A percentile compares a stretch with the other conserved stretches of the same genome.
These are phyloP conservation scores for Pampus argenteus DNA, from an alignment of 2,797 vertebrate genomes.

Conservation along the genomic window DNA sequence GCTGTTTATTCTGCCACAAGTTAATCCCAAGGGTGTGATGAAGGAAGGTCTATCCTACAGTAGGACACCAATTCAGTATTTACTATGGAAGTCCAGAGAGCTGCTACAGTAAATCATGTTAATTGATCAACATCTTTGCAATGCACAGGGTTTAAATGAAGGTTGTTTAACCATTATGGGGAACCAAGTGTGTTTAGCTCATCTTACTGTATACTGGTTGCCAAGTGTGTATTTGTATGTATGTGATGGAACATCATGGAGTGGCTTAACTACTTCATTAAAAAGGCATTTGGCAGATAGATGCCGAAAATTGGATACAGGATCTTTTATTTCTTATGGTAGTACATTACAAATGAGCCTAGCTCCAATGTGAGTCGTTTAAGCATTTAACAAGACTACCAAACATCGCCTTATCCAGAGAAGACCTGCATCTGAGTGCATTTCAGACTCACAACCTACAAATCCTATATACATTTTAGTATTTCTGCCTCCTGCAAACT, in stretches of 20 bases:
- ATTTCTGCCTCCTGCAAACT: constrained; percentile 10
- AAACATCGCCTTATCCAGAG: constrained; percentile 28
- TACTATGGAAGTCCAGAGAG: constrained; percentile 65
- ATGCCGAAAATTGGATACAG: constrained; percentile 63
- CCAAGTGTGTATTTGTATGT: constrained; percentile 74
- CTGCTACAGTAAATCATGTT: constrained; percentile 77
- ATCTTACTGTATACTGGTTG: constrained; percentile 61
- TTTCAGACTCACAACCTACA: constrained; percentile 15
- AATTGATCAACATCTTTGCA: constrained; percentile 78
- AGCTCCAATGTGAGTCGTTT: constrained; percentile 46
- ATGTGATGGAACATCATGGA: constrained; percentile 61
- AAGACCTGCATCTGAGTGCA: constrained; percentile 7
- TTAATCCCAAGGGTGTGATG: constrained; percentile 81
- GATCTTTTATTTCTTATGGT: constrained; percentile 63
- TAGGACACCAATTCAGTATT: constrained; percentile 77
- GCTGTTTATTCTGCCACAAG: constrained; percentile 84
- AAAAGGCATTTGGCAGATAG: constrained; percentile 81
- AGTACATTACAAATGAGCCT: constrained; percentile 59
- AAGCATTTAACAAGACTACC: constrained; percentile 41
- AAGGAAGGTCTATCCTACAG: constrained; percentile 80
- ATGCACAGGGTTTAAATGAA: constrained; percentile 79
- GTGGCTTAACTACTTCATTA: constrained; percentile 81
- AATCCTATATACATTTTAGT: constrained; percentile 18
- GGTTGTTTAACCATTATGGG: constrained; percentile 79
- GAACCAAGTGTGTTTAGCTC: constrained; percentile 67